These are phyloP conservation scores for Stegostoma tigrinum DNA, from an alignment of 2,113 vertebrate genomes.

Conservation along the genomic window DNA sequence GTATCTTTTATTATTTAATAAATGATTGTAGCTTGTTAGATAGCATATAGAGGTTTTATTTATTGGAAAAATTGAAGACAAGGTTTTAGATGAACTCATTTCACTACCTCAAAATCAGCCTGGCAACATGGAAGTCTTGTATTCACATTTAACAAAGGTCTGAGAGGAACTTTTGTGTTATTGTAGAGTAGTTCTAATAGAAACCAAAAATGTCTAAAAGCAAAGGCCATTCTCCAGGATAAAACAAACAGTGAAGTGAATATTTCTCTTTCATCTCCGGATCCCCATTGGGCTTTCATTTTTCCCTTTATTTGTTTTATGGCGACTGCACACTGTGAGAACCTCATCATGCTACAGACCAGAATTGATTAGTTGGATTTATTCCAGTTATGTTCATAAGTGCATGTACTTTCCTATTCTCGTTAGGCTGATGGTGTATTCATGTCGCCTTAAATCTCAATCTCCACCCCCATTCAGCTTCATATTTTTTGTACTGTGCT, in stretches of 20 bases:
- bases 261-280: constrained; percentile 31
- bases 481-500: neutral
- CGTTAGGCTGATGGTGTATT: constrained; percentile 18
- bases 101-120: neutral
- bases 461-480: neutral
- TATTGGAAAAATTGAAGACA: neutral
- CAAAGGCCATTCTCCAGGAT: constrained; percentile 25
- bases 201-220: constrained; percentile 17
- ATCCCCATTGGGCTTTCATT: constrained; percentile 36
- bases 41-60: neutral
- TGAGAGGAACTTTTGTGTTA: constrained; percentile 1
- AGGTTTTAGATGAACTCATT: neutral
- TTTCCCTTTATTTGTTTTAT: constrained; percentile 35
- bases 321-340: constrained; percentile 28
- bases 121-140: neutral
- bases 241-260: constrained; percentile 3
- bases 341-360: constrained; percentile 32
- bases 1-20: neutral
- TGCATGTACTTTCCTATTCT: constrained; percentile 10
- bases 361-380: constrained; percentile 36
- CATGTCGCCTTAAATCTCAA: neutral
- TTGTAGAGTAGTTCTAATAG: neutral
- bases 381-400: constrained; percentile 31
- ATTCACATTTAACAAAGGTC: neutral
- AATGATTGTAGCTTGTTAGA: neutral